Base-by-base conservation (phyloP, 1,140 invertebrate genomes). In the Lamellibrachia luymesi region DNA sequence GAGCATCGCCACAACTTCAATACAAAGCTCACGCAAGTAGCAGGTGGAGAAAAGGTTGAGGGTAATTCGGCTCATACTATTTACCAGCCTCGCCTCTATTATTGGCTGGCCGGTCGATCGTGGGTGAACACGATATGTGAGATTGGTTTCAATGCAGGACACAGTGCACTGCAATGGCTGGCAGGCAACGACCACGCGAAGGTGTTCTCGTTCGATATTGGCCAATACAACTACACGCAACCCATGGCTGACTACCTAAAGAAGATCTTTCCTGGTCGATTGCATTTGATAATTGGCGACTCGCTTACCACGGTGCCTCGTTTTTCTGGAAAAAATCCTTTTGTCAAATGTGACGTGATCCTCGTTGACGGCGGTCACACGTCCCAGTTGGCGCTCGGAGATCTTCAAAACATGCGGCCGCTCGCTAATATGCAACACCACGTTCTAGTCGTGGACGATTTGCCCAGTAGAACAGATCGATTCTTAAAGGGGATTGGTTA, bases 291-390 rank as follows among this genome's bases (percentile, higher is more conserved):
- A 10, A 93, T 80, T 51, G 93, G 93, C 64, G 93, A 94, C 50
- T 93, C 93, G 8, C 90, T 89, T 8, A 91, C 4, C 10, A 92
- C 92, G 50, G n/a, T 94, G 50, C 93, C 92, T 0, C n/a, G 5
- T 0, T 92, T 91, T 56, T 51, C 10, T 27, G 22, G 4, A 2
- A 27, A 22, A 7, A 17, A 90, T 38, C 38, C 38, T 38, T 38
- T 38, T 10, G 80, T 90, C n/a, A 13, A 90, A 50, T 94, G 93
- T 80, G 93, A 94, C 52, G 25, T 94, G 17, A 93, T 94, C n/a
- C 49, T 94, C 50, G 92, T 94, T 50, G 93, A 94, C 90, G 93
- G 93, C 22, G 93, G 93, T n/a, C 93, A 94, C 92, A 93, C 92
- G 6, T 91, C 51, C 92, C 4, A 50, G 4, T 51, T 93, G 22